Evolutionary conservation across 2,797 vertebrate species (phyloP).

Genomic region (Bradypus variegatus): DNA sequence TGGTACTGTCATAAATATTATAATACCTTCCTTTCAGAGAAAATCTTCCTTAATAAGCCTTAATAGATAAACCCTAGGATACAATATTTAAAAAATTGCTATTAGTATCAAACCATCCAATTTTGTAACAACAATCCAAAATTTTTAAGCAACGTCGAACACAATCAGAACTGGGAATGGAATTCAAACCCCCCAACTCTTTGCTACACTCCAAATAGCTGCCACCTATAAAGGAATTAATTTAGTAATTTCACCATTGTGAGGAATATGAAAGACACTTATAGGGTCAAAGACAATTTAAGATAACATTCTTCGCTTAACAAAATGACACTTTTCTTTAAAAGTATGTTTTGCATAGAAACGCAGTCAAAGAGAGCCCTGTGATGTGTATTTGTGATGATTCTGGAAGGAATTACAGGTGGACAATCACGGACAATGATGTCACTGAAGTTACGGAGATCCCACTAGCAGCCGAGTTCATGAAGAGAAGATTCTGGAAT

Average conservation of each 20-base stretch:
- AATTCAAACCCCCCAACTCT: neutral
- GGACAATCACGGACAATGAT: neutral
- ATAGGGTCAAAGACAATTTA: neutral
- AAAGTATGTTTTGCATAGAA: neutral
- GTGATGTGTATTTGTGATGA: neutral
- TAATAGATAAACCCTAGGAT: neutral
- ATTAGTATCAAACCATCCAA: neutral
- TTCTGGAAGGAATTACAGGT: neutral
- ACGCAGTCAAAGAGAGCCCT: neutral
- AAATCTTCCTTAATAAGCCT: neutral
- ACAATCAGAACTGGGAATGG: neutral
- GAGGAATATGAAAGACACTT: neutral
- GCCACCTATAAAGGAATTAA: neutral
- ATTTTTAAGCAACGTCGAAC: neutral
- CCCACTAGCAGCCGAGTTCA: neutral
- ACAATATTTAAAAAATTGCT: slow-evolving; percentile 38
- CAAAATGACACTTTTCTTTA: neutral
- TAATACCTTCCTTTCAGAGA: slow-evolving; percentile 13
- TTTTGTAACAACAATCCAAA: neutral
- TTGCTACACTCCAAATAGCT: neutral
- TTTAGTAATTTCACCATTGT: neutral
- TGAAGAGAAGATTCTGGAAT: neutral
- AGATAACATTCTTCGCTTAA: neutral
- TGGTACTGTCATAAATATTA: slow-evolving; percentile 58
- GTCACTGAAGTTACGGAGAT: neutral